A percentile compares a stretch with the other conserved stretches of the same genome.
phyloP scores from a whole-genome alignment of 2,888 invertebrate species.

The Bugulina stolonifera region DNA sequence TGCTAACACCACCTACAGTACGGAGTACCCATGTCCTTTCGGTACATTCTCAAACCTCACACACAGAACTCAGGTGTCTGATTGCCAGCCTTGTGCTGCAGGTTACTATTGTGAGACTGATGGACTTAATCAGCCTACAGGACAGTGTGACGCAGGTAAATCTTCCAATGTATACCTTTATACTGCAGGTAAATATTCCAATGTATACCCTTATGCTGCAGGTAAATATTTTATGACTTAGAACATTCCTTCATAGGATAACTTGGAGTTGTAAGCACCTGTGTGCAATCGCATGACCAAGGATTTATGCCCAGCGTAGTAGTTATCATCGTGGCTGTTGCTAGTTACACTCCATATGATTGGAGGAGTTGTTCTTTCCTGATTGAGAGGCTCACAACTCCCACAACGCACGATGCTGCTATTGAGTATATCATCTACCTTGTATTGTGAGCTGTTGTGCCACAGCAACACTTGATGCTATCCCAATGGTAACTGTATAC shows the following conservation, averaged over 20 bases:
- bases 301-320: no score
- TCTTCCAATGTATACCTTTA: not conserved
- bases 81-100: constrained; percentile 43
- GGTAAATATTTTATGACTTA: not conserved
- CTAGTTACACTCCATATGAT: no score
- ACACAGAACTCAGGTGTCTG: constrained; percentile 33
- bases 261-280: no score
- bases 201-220: not conserved
- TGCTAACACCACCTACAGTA: constrained; percentile 38
- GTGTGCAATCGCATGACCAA: no score
- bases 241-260: no score
- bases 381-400: no score
- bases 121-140: constrained; percentile 36
- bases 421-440: no score
- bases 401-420: no score
- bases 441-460: no score
- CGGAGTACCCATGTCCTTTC: constrained; percentile 41
- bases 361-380: no score
- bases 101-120: constrained; percentile 39
- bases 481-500: not conserved
- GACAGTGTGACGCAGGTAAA: constrained; percentile 34
- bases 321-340: no score
- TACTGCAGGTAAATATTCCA: not conserved
- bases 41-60: constrained; percentile 45
- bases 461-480: no score